These are phyloP conservation scores for Lochmaea crataegi DNA, from an alignment of 2,888 invertebrate genomes.

Conservation along the genomic window DNA sequence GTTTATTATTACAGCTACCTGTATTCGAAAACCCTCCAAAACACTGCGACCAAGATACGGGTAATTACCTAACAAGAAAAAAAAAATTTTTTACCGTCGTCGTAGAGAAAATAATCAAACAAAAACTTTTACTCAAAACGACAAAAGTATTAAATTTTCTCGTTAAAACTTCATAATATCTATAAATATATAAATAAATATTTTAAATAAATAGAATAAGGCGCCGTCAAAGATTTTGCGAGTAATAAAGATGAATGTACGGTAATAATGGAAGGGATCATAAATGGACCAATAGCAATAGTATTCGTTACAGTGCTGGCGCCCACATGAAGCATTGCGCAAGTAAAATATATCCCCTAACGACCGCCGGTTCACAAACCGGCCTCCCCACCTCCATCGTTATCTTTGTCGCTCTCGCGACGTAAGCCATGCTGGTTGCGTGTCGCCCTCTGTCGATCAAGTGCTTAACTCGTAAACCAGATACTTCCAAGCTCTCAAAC, in stretches of 20 bases:
- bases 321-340: conserved; percentile 65
- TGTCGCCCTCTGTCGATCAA: conserved; percentile 67
- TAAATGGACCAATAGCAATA: conserved; percentile 72
- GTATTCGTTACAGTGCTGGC: conserved; percentile 70
- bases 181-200: conserved; percentile 4
- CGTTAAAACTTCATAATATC: conserved; percentile 8
- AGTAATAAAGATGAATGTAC: conserved; percentile 52
- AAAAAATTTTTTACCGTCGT: conserved; percentile 20
- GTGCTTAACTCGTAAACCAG: conserved; percentile 64
- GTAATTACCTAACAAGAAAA: conserved; percentile 32
- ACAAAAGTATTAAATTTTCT: not conserved
- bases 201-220: conserved; percentile 11
- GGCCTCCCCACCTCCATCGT: conserved; percentile 54
- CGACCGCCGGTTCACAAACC: conserved; percentile 55
- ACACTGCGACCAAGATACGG: conserved; percentile 49
- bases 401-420: conserved; percentile 54
- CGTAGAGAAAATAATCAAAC: not conserved
- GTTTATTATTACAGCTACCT: conserved; percentile 64
- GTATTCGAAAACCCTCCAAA: conserved; percentile 55
- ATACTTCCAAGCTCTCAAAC: conserved; percentile 69
- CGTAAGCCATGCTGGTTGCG: conserved; percentile 49
- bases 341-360: conserved; percentile 63
- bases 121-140: not conserved
- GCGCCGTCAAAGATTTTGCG: conserved; percentile 37
- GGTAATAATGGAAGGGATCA: conserved; percentile 62